phyloP scores from a whole-genome alignment of 1,140 invertebrate genomes.

The Bombus waltoni region DNA sequence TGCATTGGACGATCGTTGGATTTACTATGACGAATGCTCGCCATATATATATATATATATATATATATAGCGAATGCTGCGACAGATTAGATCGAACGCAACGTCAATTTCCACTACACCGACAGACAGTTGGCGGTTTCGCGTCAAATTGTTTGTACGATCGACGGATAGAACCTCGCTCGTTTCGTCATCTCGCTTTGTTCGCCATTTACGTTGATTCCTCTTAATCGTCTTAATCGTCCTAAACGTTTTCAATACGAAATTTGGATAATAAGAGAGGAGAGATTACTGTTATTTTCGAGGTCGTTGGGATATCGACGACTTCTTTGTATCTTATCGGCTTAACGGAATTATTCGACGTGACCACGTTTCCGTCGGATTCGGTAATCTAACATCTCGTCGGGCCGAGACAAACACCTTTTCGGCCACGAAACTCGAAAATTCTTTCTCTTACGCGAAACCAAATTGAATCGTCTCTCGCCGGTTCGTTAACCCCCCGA shows the following conservation, averaged over 20 bases:
- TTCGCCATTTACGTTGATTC: too few species aligned
- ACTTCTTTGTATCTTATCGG: constrained; percentile 24
- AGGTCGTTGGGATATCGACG: constrained; percentile 10
- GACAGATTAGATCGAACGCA: too few species aligned
- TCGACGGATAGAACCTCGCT: too few species aligned
- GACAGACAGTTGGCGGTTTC: too few species aligned
- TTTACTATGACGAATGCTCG: accelerated
- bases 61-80: too few species aligned
- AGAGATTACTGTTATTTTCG: neutral
- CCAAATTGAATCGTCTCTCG: neutral
- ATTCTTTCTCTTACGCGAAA: too few species aligned
- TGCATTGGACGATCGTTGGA: accelerated
- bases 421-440: neutral
- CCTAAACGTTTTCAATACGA: neutral
- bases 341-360: constrained; percentile 27
- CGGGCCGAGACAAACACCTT: neutral
- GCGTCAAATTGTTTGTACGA: too few species aligned
- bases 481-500: neutral
- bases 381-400: neutral
- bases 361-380: constrained; percentile 11
- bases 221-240: too few species aligned
- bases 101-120: accelerated
- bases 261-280: neutral
- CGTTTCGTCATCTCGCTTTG: too few species aligned
- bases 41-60: too few species aligned